These are phyloP conservation scores for Perognathus longimembris DNA, from an alignment of 2,113 vertebrate genomes.

Conservation along the genomic window DNA sequence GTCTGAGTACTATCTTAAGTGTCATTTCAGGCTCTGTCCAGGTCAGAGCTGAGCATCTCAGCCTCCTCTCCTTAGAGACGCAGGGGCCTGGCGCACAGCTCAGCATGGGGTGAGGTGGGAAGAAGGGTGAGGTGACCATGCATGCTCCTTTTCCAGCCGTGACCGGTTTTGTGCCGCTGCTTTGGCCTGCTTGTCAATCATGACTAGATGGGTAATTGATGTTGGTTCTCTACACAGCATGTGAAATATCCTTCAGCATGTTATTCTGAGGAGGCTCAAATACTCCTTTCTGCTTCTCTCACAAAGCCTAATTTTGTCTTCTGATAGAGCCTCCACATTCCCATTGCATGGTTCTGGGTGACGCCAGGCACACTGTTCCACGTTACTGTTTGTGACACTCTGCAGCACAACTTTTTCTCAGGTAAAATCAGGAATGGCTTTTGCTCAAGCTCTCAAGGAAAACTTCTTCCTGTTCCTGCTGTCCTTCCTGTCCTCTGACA, in stretches of 20 bases:
- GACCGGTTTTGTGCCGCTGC: not conserved
- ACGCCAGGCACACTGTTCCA: not conserved
- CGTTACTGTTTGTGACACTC: not conserved
- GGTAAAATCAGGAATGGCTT: not conserved
- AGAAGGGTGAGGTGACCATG: fast-evolving
- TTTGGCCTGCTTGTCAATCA: not conserved
- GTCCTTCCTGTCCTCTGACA: not conserved
- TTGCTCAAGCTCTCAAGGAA: not conserved
- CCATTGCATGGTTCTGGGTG: not conserved
- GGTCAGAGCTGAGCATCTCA: not conserved
- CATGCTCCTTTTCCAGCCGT: not conserved
- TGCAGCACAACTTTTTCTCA: not conserved
- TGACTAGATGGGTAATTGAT: not conserved
- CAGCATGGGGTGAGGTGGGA: not conserved
- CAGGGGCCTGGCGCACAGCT: fast-evolving
- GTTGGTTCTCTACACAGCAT: not conserved
- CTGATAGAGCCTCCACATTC: not conserved
- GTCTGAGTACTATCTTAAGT: not conserved
- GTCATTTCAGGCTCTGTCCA: not conserved
- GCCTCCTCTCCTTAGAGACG: not conserved
- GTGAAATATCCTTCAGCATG: not conserved
- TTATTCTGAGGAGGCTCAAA: not conserved
- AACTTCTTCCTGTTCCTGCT: not conserved
- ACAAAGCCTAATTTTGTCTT: not conserved
- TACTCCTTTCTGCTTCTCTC: not conserved